These are phyloP conservation scores for Anarhynchus alexandrinus DNA, from an alignment of 2,113 vertebrate species.

Conservation along the genomic window DNA sequence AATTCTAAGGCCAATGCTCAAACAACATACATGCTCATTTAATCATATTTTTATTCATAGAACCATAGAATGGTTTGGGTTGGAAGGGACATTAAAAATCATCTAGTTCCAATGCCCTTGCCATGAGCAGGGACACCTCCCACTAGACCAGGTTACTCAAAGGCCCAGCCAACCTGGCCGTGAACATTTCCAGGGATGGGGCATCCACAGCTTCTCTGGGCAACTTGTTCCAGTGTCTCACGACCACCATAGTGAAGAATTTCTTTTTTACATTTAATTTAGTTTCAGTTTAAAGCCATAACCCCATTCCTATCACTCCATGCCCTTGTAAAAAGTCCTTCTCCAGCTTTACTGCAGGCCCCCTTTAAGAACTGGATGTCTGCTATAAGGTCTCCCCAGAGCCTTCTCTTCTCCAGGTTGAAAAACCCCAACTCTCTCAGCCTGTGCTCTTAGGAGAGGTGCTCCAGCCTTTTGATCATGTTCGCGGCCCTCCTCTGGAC, in stretches of 20 bases:
- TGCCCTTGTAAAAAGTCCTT: not conserved
- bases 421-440: not conserved
- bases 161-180: not conserved
- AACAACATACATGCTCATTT: rapidly evolving
- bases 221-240: not conserved
- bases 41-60: not conserved
- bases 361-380: not conserved
- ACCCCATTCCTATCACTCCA: not conserved
- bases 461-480: not conserved
- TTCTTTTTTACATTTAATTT: not conserved
- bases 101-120: not conserved
- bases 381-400: not conserved
- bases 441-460: not conserved
- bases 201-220: not conserved
- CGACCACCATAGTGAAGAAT: not conserved
- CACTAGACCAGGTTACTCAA: not conserved
- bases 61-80: not conserved
- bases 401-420: not conserved
- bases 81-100: not conserved
- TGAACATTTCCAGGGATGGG: not conserved
- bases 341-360: not conserved
- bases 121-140: not conserved
- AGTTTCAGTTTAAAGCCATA: not conserved
- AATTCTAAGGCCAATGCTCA: not conserved
- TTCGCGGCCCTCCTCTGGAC: not conserved